phyloP scores from a whole-genome alignment of 2,888 invertebrate genomes.

The Cheilosia urbana region DNA sequence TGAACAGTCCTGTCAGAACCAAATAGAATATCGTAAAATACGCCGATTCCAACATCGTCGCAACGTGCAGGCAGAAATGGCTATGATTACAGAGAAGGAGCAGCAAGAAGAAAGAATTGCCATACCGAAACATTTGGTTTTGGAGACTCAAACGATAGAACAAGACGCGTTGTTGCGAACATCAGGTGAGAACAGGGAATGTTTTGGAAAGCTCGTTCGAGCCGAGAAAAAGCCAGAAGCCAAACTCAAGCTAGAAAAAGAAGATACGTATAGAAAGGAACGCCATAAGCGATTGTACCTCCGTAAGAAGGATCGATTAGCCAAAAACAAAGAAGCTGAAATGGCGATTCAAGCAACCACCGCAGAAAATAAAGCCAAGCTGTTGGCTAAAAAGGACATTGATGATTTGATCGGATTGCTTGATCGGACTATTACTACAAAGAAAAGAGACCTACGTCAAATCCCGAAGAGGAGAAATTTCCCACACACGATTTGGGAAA shows the following conservation, averaged over 20 bases:
- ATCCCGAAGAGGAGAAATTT: conserved; percentile 76
- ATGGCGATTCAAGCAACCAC: conserved; percentile 47
- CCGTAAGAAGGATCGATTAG: conserved; percentile 72
- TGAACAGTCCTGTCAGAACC: conserved; percentile 81
- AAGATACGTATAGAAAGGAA: conserved; percentile 76
- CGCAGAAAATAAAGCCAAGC: conserved; percentile 6
- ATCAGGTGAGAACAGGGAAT: background rate
- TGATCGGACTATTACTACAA: conserved; percentile 61
- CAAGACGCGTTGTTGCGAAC: background rate
- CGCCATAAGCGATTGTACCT: conserved; percentile 81
- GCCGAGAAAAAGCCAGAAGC: conserved; percentile 79
- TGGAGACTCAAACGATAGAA: conserved; percentile 18
- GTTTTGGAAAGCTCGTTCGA: conserved; percentile 78
- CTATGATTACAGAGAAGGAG: conserved; percentile 77
- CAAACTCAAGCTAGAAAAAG: conserved; percentile 76
- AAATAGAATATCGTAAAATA: conserved; percentile 80
- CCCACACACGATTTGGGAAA: conserved; percentile 81
- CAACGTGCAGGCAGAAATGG: conserved; percentile 76
- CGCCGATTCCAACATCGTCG: conserved; percentile 80
- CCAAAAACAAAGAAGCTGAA: conserved; percentile 44
- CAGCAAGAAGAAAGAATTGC: conserved; percentile 78
- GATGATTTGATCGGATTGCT: conserved; percentile 34
- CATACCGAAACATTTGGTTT: conserved; percentile 77
- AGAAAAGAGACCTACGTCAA: conserved; percentile 76
- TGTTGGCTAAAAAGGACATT: conserved; percentile 61